phyloP scores from a whole-genome alignment of 2,113 vertebrate genomes.

The Rhinopomastus cyanomelas region DNA sequence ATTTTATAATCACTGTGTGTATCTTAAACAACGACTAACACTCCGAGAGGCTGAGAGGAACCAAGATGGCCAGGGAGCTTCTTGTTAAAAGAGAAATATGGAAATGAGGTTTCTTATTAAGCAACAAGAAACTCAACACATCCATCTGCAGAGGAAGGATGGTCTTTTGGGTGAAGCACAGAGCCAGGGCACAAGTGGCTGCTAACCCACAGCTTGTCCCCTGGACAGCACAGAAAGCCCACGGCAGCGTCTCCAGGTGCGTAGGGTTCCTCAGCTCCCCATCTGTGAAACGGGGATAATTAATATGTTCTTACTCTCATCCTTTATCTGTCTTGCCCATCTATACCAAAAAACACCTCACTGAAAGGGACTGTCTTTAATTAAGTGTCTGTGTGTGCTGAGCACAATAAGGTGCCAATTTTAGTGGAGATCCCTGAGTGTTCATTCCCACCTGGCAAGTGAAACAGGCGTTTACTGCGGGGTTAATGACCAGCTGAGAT shows the following conservation, averaged over 20 bases:
- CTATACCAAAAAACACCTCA: constrained; percentile 15
- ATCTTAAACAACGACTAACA: constrained; percentile 69
- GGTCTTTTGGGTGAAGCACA: not conserved
- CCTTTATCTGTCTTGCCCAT: not conserved
- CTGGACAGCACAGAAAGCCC: not conserved
- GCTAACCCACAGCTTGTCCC: not conserved
- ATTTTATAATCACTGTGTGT: constrained; percentile 65
- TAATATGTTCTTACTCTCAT: not conserved
- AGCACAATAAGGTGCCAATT: constrained; percentile 54
- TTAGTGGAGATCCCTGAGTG: constrained; percentile 20
- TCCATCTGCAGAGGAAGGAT: not conserved
- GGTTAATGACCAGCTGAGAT: constrained; percentile 53
- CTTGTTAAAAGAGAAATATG: constrained; percentile 16
- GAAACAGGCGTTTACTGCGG: constrained; percentile 41
- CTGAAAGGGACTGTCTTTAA: constrained; percentile 35
- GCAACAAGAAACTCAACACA: not conserved
- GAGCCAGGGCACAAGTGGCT: not conserved
- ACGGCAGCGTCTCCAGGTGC: accelerated
- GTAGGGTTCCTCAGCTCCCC: not conserved
- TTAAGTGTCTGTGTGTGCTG: constrained; percentile 33
- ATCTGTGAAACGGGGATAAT: not conserved
- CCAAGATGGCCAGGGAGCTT: constrained; percentile 12
- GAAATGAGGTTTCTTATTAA: constrained; percentile 15
- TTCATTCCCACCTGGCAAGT: constrained; percentile 12
- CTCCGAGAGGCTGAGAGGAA: constrained; percentile 56